Conservation (phyloP, 2,797 vertebrate genomes). For the Sebastes diaconus region DNA sequence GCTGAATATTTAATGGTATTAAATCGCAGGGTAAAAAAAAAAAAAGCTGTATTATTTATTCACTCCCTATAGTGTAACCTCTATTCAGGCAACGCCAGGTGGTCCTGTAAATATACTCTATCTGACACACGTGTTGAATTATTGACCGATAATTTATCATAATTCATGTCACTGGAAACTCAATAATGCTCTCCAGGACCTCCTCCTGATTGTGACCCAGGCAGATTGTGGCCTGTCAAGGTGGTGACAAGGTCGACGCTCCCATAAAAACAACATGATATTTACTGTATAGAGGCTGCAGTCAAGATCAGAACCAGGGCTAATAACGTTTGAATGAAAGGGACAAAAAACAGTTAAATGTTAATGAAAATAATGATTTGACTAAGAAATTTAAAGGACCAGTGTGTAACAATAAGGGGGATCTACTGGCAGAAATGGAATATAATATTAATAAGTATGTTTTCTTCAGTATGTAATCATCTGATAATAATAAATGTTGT, state of each 20-base stretch:
- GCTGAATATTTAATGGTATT: conserved; percentile 99
- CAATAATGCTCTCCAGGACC: conserved; percentile 77
- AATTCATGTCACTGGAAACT: conserved; percentile 93
- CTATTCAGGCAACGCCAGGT: conserved; percentile 88
- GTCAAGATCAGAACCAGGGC: neutral
- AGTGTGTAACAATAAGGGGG: no score
- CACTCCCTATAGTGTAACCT: conserved; percentile 88
- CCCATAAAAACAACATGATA: neutral
- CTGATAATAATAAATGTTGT: no score
- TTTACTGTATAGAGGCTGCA: neutral
- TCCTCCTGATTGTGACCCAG: conserved; percentile 45
- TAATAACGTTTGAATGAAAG: neutral
- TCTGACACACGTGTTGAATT: conserved; percentile 91
- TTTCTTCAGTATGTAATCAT: no score
- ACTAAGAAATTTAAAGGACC: neutral
- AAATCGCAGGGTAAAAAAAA: conserved; percentile 78
- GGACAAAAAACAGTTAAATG: neutral
- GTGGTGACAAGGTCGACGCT: conserved; percentile 45
- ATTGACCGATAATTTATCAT: conserved; percentile 98
- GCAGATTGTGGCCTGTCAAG: conserved; percentile 35
- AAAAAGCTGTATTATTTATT: conserved; percentile 92
- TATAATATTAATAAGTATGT: no score
- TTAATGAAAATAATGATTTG: neutral
- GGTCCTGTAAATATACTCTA: conserved; percentile 90
- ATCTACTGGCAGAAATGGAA: no score